A percentile compares a stretch with the other conserved stretches of the same genome.
Evolutionary conservation across 2,888 invertebrate species (phyloP).

Genomic region (Caenorhabditis uteleia): DNA sequence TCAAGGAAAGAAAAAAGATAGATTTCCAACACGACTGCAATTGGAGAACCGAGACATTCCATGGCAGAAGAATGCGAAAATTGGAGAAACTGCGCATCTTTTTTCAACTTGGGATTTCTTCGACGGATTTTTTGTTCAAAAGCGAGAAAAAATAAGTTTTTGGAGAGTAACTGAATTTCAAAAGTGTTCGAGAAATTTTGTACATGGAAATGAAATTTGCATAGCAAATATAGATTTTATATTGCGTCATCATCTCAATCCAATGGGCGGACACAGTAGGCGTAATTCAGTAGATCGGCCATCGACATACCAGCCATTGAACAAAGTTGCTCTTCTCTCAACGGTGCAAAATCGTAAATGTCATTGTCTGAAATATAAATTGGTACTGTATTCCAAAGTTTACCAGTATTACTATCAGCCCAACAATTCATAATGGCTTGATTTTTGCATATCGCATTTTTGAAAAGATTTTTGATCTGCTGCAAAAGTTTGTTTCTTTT

Average conservation of each 20-base stretch:
- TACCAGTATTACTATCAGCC: conserved; percentile 14
- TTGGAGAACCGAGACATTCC: too few species aligned
- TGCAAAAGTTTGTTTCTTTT: neutral
- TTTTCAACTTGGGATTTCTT: too few species aligned
- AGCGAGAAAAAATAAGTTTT: too few species aligned
- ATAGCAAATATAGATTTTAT: too few species aligned
- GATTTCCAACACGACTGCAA: too few species aligned
- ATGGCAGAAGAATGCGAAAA: too few species aligned
- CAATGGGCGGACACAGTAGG: conserved; percentile 24
- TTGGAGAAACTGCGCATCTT: too few species aligned
- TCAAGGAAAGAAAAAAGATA: too few species aligned
- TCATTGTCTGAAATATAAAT: conserved; percentile 23
- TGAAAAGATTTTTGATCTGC: conserved; percentile 23
- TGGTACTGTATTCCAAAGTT: conserved; percentile 6
- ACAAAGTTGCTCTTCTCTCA: conserved; percentile 24
- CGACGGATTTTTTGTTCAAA: too few species aligned
- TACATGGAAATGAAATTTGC: neutral
- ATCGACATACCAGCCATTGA: conserved; percentile 26
- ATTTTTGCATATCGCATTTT: conserved; percentile 20
- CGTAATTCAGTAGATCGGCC: conserved; percentile 25
- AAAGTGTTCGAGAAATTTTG: neutral
- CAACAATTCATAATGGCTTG: conserved; percentile 36
- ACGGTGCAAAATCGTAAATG: conserved; percentile 25
- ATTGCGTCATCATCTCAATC: neutral
- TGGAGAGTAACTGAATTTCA: too few species aligned